Evolutionary conservation across 2,888 invertebrate species (phyloP), one percentile per base, ranked within the genome.

Genomic region (Eupithecia abbreviata): DNA sequence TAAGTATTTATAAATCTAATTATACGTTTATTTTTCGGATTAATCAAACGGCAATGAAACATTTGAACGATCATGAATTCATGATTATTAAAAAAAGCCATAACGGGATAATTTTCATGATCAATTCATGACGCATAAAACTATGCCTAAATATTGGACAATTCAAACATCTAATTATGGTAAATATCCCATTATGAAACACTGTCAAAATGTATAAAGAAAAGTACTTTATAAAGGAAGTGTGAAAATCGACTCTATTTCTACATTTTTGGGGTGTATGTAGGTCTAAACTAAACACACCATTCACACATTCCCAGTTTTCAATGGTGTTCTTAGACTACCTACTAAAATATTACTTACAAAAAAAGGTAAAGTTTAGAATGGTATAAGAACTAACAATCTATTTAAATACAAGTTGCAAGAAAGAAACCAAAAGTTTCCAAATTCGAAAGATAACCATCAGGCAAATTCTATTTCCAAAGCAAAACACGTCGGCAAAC

Each of bases 401-500:
- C 30, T 30, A 30, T 30, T 30, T 30, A 30, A 30, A 30, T 67
- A 67, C 5, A 67, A 15, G 42, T 15, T 10, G 13, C 43, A 41
- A 62, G 15, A 71, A 69, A 68, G 72, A 67, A 76, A 78, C 78
- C 77, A 74, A 83, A 84, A 83, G 74, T 82, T 82, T 72, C 79
- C 80, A 78, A 83, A 84, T 83, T 82, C 80, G 81, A 83, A 85
- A 86, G 87, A 87, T 86, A 87, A 85, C 86, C 75, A 88, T 88
- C 87, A 75, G 81, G 84, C 82, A 81, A 84, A 85, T 88, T 87
- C 84, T 84, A 88, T 88, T 88, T 88, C 86, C 82, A 82, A 89
- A 90, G 86, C 89, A 90, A 90, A 91, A 91, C 89, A 91, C 78
- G 86, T 84, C 87, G 86, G 86, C 84, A 82, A 74, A 84, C 82